Conservation (phyloP, 2,888 invertebrate genomes). For the Ophion costatus region DNA sequence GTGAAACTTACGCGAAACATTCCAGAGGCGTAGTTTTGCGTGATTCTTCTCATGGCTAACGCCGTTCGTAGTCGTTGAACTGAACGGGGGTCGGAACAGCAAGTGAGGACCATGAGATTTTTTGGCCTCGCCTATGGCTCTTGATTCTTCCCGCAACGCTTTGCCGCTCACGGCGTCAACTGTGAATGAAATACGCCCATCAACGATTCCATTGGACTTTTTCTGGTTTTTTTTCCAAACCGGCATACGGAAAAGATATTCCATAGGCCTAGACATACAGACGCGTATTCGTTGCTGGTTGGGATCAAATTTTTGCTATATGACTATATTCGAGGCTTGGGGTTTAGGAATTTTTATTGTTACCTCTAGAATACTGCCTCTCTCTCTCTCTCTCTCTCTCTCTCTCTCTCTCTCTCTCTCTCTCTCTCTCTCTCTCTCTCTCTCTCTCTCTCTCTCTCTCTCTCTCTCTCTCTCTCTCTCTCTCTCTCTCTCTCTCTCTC, state of each 20-base stretch:
- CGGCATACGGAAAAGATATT: conserved; percentile 16
- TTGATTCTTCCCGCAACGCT: conserved; percentile 50
- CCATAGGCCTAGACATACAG: neutral
- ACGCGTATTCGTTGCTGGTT: conserved; percentile 31
- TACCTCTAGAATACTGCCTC: neutral
- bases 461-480: neutral
- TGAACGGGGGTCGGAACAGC: neutral
- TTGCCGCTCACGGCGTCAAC: conserved; percentile 36
- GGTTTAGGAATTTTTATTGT: conserved; percentile 39
- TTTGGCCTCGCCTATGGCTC: conserved; percentile 58
- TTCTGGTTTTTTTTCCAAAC: neutral
- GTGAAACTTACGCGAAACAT: neutral
- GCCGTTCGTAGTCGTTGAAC: too few species aligned
- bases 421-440: neutral
- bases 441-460: neutral
- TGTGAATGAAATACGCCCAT: conserved; percentile 47
- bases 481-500: neutral
- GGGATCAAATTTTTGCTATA: conserved; percentile 7
- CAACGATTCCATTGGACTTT: conserved; percentile 25
- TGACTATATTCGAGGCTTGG: conserved; percentile 9
- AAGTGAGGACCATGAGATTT: conserved; percentile 23
- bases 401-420: neutral
- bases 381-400: neutral
- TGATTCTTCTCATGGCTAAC: neutral
- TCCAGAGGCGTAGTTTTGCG: neutral